Percentiles rank a stretch among this genome's conserved stretches.
Evolutionary conservation across 92 coral and sea anemone species (phyloP).

Genomic region (Zoanthus solanderi): DNA sequence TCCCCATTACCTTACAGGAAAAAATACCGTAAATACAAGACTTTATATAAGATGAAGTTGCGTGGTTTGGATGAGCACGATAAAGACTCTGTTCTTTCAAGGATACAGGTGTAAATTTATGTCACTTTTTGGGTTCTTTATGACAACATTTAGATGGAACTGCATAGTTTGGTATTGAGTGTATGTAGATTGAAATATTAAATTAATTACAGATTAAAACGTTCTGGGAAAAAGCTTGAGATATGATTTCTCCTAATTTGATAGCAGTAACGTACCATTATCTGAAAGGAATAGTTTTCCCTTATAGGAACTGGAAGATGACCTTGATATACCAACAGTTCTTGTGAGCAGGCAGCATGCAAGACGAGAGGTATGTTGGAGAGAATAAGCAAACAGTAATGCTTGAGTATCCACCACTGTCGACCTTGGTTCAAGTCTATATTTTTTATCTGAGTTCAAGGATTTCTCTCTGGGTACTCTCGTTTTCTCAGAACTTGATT

Average conservation of each 20-base stretch:
- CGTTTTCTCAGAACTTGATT: too few relatives aligned
- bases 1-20: constrained; percentile 50
- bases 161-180: too few relatives aligned
- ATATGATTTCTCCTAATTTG: too few relatives aligned
- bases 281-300: neutral
- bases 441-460: too few relatives aligned
- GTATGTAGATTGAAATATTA: too few relatives aligned
- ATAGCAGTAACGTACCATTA: too few relatives aligned
- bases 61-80: constrained; percentile 71
- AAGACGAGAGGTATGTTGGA: constrained; percentile 75
- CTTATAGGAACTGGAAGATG: constrained; percentile 79
- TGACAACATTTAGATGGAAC: neutral
- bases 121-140: neutral
- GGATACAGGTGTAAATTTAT: constrained; percentile 66
- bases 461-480: too few relatives aligned
- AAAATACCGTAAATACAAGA: constrained; percentile 80
- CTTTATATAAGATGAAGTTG: constrained; percentile 79
- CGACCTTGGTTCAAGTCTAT: too few relatives aligned
- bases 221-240: too few relatives aligned
- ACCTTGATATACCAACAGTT: constrained; percentile 86
- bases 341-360: constrained; percentile 94
- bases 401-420: too few relatives aligned
- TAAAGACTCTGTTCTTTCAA: constrained; percentile 50
- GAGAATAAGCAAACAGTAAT: too few relatives aligned
- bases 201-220: too few relatives aligned